A percentile compares a stretch with the other conserved stretches of the same genome.
phyloP scores from a whole-genome alignment of 2,888 invertebrate genomes.

The Prenolepis imparis region DNA sequence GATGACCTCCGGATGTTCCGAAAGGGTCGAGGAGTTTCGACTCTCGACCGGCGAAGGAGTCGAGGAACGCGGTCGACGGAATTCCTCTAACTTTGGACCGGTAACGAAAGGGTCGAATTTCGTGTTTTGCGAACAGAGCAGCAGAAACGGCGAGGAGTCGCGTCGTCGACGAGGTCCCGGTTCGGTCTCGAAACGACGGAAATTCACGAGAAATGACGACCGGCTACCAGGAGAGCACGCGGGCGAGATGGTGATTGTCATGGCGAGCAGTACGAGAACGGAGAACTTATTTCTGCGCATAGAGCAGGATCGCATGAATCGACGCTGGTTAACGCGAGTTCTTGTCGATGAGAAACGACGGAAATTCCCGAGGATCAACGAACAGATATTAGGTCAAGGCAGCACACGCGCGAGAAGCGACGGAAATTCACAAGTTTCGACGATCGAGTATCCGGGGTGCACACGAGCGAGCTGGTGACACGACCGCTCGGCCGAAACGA shows the following conservation, averaged over 20 bases:
- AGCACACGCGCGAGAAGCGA: background rate
- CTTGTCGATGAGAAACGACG: background rate
- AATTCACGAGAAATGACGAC: conserved; percentile 37
- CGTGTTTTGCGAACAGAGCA: conserved; percentile 30
- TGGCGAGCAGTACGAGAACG: background rate
- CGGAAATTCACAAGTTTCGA: background rate
- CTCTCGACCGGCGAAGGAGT: background rate
- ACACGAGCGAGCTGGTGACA: background rate
- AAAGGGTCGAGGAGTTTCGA: background rate
- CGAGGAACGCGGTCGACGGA: background rate
- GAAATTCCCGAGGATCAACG: conserved; percentile 2
- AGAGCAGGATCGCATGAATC: background rate
- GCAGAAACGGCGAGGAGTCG: background rate
- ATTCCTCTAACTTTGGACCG: conserved; percentile 43
- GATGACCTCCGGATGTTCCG: background rate
- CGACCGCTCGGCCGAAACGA: background rate
- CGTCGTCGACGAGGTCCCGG: background rate
- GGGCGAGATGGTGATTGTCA: background rate
- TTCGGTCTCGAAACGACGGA: conserved; percentile 2
- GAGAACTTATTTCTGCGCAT: background rate
- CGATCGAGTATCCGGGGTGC: background rate
- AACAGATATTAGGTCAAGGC: background rate
- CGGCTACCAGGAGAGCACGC: conserved; percentile 15
- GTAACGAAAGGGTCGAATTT: conserved; percentile 59
- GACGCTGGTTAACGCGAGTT: background rate